Conservation (phyloP, 1,140 invertebrate genomes). For the Lamellibrachia luymesi region DNA sequence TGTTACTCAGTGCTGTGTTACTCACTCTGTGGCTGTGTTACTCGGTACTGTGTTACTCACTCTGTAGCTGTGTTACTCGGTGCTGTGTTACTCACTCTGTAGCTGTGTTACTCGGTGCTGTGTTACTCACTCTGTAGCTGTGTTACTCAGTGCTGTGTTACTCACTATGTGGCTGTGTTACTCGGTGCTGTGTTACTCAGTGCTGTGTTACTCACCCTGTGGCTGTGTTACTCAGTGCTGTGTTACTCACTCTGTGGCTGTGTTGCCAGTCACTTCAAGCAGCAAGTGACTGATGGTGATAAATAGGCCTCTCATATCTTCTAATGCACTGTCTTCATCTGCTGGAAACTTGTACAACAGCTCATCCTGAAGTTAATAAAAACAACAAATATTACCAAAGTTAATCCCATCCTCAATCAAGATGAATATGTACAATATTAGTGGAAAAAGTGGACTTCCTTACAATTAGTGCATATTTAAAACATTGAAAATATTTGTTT, state of each 20-base stretch:
- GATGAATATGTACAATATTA: not conserved
- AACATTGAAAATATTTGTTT: too few species aligned
- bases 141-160: slow-evolving; percentile 8
- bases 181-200: not conserved
- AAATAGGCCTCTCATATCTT: slow-evolving; percentile 52
- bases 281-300: slow-evolving; percentile 52
- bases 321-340: slow-evolving; percentile 27
- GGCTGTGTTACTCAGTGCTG: slow-evolving; percentile 19
- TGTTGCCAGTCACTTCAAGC: slow-evolving; percentile 42
- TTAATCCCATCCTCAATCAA: not conserved
- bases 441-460: not conserved
- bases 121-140: slow-evolving; percentile 16
- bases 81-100: not conserved
- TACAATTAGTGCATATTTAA: not conserved
- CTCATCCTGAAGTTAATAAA: not conserved
- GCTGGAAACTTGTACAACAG: not conserved
- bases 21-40: slow-evolving; percentile 22
- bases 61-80: not conserved
- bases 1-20: not conserved
- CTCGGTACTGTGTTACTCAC: slow-evolving; percentile 16
- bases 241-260: slow-evolving; percentile 18
- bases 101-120: slow-evolving; percentile 17
- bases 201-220: not conserved
- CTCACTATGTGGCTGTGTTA: slow-evolving; percentile 21
- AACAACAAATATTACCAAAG: not conserved